phyloP scores from a whole-genome alignment of 1,140 invertebrate species.

The Calephelis virginiensis region DNA sequence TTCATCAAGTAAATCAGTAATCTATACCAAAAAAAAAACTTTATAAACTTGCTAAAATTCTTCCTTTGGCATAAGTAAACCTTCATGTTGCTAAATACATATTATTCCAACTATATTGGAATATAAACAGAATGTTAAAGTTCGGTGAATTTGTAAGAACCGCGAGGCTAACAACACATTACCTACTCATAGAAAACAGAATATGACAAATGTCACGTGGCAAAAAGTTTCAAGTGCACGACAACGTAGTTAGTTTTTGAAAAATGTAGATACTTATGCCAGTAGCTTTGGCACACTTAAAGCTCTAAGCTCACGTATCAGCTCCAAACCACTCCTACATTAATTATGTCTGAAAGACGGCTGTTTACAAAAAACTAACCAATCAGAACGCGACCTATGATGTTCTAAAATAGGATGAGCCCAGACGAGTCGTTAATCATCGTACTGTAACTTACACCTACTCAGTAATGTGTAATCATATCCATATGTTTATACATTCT shows the following conservation, averaged over 20 bases:
- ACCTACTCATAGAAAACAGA: no score
- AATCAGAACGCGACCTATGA: conserved; percentile 49
- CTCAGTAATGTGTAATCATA: conserved; percentile 40
- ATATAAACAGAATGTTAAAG: no score
- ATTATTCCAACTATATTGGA: no score
- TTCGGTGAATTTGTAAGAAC: no score
- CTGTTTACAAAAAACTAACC: conserved; percentile 61
- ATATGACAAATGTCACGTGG: no score
- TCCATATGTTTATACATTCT: conserved; percentile 24
- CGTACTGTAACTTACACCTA: conserved; percentile 43
- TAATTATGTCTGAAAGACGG: conserved; percentile 67
- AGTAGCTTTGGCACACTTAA: conserved; percentile 44
- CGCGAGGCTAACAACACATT: no score
- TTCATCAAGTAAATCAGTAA: no score
- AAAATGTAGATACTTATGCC: conserved; percentile 51
- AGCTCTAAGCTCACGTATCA: conserved; percentile 48
- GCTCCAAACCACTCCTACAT: conserved; percentile 50
- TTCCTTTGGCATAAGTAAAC: no score
- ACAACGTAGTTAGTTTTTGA: conserved; percentile 60
- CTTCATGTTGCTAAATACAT: no score
- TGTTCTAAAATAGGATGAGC: conserved; percentile 62
- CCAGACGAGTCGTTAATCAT: conserved; percentile 66
- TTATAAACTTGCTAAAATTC: no score
- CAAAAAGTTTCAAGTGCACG: conserved; percentile 22
- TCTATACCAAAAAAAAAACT: no score